Conservation (phyloP, 2,113 vertebrate genomes). For the Pyxicephalus adspersus region DNA sequence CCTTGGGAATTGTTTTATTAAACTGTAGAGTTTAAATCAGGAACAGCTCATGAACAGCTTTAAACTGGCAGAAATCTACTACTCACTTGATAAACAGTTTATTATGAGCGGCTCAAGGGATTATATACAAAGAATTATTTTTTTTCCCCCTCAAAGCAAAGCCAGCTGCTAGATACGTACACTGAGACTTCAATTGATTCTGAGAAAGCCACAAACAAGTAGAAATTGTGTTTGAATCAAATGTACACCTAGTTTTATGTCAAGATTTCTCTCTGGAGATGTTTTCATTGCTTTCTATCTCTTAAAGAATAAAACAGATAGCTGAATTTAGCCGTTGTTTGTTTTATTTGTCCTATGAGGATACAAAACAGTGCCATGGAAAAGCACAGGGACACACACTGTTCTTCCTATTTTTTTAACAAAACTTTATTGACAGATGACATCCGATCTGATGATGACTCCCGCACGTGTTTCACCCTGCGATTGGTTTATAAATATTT, state of each 20-base stretch:
- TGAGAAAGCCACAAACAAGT: constrained; percentile 66
- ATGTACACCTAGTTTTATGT: constrained; percentile 56
- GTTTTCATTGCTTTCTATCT: constrained; percentile 4
- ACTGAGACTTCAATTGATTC: constrained; percentile 60
- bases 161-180: constrained; percentile 61
- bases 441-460: too few species aligned
- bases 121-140: constrained; percentile 57
- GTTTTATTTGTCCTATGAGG: too few species aligned
- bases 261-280: constrained; percentile 23
- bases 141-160: constrained; percentile 51
- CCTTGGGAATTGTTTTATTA: constrained; percentile 44
- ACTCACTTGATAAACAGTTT: constrained; percentile 58
- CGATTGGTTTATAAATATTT: too few species aligned
- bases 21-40: constrained; percentile 53
- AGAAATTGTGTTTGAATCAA: constrained; percentile 61
- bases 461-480: too few species aligned
- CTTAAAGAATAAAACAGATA: constrained; percentile 1
- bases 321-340: not conserved
- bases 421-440: too few species aligned
- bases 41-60: constrained; percentile 56
- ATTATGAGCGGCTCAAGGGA: constrained; percentile 56
- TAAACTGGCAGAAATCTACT: constrained; percentile 53
- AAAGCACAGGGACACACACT: too few species aligned
- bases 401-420: too few species aligned
- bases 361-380: too few species aligned